Conservation (phyloP, 1,140 invertebrate species). For the Nephotettix cincticeps region DNA sequence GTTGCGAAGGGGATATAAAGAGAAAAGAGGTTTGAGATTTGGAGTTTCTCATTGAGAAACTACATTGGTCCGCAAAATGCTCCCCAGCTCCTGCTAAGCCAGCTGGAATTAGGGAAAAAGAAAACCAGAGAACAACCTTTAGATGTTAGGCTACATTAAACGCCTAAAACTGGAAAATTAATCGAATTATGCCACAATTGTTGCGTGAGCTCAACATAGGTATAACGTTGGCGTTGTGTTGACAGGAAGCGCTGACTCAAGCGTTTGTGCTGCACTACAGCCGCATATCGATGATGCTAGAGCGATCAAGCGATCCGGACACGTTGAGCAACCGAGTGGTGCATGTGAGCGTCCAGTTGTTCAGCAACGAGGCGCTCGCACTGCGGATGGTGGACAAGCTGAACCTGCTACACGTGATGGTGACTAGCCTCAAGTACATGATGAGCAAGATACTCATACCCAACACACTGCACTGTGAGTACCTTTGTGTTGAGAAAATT, state of each 20-base stretch:
- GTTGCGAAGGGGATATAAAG: no score
- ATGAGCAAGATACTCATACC: slow-evolving; percentile 87
- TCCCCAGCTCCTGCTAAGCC: no score
- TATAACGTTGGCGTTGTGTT: slow-evolving; percentile 38
- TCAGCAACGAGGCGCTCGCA: slow-evolving; percentile 90
- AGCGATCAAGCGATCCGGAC: slow-evolving; percentile 81
- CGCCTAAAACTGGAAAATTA: no score
- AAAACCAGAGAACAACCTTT: no score
- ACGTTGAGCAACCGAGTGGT: slow-evolving; percentile 93
- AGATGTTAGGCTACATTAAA: no score
- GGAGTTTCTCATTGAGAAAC: no score
- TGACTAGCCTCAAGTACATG: slow-evolving; percentile 90
- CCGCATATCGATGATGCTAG: slow-evolving; percentile 87
- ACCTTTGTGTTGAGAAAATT: background rate
- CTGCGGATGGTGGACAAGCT: slow-evolving; percentile 87
- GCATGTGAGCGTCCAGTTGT: slow-evolving; percentile 94
- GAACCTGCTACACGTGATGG: slow-evolving; percentile 90
- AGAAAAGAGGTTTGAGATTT: no score
- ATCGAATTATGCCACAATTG: no score
- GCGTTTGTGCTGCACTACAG: slow-evolving; percentile 96
- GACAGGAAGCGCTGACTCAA: slow-evolving; percentile 83
- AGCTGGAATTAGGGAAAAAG: no score
- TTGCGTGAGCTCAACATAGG: no score
- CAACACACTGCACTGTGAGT: slow-evolving; percentile 79
- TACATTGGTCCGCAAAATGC: no score